Evolutionary conservation across 2,888 invertebrate species (phyloP), one percentile per base, ranked within the genome.

Genomic region (Tiliacea citrago): DNA sequence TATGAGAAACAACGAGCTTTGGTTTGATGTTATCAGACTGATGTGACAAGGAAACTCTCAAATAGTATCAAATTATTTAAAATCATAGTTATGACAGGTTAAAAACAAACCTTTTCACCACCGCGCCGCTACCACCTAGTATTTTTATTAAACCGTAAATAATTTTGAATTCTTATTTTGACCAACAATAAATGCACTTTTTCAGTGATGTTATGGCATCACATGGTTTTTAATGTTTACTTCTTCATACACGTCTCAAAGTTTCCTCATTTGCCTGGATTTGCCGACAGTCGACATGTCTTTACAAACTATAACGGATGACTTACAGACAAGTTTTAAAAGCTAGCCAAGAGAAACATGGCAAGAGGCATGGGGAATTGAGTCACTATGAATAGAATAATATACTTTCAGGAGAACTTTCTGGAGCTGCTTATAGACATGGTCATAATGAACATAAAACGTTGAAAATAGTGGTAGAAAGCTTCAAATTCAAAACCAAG

Each of bases 261-360:
- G 49, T 84, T 86, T 75, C 21, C 75, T 81, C 67, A 62, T 86
- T 76, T 70, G 45, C 58, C 16, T 5, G 10, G 65, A 63, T 82
- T 79, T 67, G 39, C 29, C 49, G n/a, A 62, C 60, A 74, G 42
- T 24, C 49, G 24, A 62, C 60, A 74, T 73, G 58, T 69, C 45
- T 62, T 35, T 24, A 49, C 29, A 82, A 58, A 82, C 68, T 77
- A 53, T 78, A 42, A 29, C 24, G 39, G 21, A 51, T 69, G 24
- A 39, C 63, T 75, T 65, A 47, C 24, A n/a, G 18, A 69, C 8
- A 62, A 80, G 62, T 81, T 84, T 81, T 24, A 60, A 63, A 60
- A 84, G 57, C 65, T 51, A 58, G 49, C 58, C 42, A 9, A 67
- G 29, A 21, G 39, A 55, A 42, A 66, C 47, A 45, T 42, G 13